Evolutionary conservation across 2,888 invertebrate species (phyloP).

Genomic region (Ecdyonurus torrentis): DNA sequence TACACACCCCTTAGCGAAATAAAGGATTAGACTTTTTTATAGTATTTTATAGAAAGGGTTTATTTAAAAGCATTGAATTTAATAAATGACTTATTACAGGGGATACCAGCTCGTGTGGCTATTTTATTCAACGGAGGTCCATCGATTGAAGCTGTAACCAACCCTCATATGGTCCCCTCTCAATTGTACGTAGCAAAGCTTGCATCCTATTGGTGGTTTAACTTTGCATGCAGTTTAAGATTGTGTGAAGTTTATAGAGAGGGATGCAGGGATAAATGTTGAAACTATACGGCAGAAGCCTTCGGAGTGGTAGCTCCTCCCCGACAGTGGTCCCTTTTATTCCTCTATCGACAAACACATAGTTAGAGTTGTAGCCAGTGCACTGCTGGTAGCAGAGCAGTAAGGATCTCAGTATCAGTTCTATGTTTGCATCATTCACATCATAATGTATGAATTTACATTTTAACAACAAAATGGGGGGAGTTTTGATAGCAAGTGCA

Average conservation of each 20-base stretch:
- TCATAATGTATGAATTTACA: not conserved
- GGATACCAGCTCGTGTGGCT: not conserved
- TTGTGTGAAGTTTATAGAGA: not conserved
- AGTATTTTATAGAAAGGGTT: not conserved
- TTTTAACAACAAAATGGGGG: not conserved
- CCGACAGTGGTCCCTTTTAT: too few species aligned
- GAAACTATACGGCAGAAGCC: not conserved
- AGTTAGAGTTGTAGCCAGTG: not conserved
- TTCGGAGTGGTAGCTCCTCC: not conserved
- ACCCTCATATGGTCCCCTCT: not conserved
- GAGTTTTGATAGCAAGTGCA: not conserved
- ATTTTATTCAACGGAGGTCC: not conserved
- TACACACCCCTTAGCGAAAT: not conserved
- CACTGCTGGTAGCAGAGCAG: not conserved
- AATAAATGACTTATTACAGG: not conserved
- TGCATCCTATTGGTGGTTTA: not conserved
- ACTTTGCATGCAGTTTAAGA: not conserved
- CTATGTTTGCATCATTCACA: not conserved
- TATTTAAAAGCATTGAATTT: not conserved
- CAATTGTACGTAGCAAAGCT: not conserved
- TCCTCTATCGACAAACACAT: not conserved
- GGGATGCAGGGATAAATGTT: not conserved
- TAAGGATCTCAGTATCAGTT: not conserved
- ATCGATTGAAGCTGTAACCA: not conserved
- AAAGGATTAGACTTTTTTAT: not conserved